A percentile compares a stretch with the other conserved stretches of the same genome.
Conservation (phyloP, 1,140 invertebrate species). For the Drosophila cardini region DNA sequence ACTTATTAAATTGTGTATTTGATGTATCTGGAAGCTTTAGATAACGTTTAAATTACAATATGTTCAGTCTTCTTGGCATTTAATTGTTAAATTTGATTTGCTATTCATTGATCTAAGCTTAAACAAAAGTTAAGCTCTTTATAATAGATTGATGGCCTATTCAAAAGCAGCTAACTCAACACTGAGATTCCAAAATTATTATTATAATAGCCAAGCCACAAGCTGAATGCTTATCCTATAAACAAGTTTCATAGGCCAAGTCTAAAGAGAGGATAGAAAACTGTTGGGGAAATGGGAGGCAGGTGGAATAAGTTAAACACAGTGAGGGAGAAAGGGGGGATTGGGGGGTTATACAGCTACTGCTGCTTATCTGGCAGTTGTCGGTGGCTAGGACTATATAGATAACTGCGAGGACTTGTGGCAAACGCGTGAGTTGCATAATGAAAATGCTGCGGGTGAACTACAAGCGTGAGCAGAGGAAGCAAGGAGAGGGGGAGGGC, state of each 20-base stretch:
- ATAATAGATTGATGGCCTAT: background rate
- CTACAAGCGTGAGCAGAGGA: background rate
- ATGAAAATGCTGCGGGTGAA: conserved; percentile 61
- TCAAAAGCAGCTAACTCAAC: background rate
- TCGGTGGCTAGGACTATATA: conserved; percentile 41
- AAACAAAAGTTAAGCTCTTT: background rate
- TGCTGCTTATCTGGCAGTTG: conserved; percentile 47
- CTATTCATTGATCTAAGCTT: no score
- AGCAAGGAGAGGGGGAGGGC: background rate
- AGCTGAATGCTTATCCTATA: conserved; percentile 19
- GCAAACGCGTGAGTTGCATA: conserved; percentile 68
- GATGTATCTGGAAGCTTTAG: no score
- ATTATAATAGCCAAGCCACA: background rate
- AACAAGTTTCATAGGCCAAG: conserved; percentile 36
- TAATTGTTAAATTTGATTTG: no score
- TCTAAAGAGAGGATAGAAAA: conserved; percentile 17
- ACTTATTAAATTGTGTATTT: no score
- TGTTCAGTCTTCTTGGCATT: no score
- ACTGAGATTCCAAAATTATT: conserved; percentile 15
- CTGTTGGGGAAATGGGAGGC: background rate
- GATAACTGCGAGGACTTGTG: conserved; percentile 69
- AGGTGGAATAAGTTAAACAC: conserved; percentile 1
- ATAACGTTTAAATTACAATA: no score
- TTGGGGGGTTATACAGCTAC: conserved; percentile 15
- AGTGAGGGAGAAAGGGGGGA: background rate